Percentiles rank a stretch among this genome's conserved stretches.
phyloP scores from a whole-genome alignment of 2,113 vertebrate genomes.

The Pseudopipra pipra region DNA sequence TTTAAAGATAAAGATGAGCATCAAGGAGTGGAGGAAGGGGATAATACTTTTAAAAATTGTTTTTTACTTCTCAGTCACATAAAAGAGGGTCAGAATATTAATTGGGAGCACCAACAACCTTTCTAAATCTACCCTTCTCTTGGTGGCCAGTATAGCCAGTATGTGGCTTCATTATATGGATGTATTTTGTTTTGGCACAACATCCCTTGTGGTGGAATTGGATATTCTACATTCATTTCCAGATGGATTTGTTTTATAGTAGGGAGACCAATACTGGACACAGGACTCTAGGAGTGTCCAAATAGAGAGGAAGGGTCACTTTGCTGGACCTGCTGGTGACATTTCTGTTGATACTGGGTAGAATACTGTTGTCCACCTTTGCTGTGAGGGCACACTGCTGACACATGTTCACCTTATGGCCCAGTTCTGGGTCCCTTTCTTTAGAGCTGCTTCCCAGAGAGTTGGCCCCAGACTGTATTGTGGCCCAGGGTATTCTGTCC shows the following conservation, averaged over 20 bases:
- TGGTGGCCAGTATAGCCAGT: background rate
- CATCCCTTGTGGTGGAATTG: background rate
- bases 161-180: background rate
- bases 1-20: background rate
- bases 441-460: background rate
- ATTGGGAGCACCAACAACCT: background rate
- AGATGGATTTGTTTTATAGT: background rate
- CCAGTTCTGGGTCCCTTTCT: background rate
- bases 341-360: background rate
- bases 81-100: background rate
- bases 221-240: background rate
- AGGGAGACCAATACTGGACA: background rate
- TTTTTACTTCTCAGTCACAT: background rate
- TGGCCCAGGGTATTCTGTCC: background rate
- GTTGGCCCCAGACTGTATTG: background rate
- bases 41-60: background rate
- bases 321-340: background rate
- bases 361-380: background rate
- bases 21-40: background rate
- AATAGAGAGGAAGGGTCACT: background rate
- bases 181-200: background rate
- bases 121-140: background rate
- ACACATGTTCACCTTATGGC: accelerated
- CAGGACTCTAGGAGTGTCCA: background rate
- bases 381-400: background rate